Evolutionary conservation across 1,140 invertebrate species (phyloP), one percentile per base, ranked within the genome.

Genomic region (Trichoplusia ni): DNA sequence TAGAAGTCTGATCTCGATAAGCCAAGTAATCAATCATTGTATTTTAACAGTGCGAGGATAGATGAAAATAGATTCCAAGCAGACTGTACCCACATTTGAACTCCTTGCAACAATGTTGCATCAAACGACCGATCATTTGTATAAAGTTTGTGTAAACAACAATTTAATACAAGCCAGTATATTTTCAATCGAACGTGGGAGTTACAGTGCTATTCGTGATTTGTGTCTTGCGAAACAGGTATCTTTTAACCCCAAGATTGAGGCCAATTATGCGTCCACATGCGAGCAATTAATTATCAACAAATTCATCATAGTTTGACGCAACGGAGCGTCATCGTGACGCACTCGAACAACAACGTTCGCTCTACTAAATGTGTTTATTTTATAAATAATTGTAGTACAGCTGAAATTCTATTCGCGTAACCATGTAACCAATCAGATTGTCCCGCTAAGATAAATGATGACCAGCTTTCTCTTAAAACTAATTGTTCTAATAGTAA

Each of bases 401-500:
- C 61, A 65, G 58, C 33, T 60, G 61, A 54, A 64, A 49, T 42
- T 42, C 56, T 54, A 63, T 64, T 69, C 47, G 42, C 47, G 56
- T 65, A 46, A 65, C 64, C 44, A 25, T 64, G 71, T 73, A 65
- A 76, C 77, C 71, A 76, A 82, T 79, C 69, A 64, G 71, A 77
- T 81, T 78, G 78, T 78, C 71, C 60, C 38, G 70, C 61, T 42
- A 75, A 78, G 82, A 84, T 79, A 82, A 86, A 86, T 82, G 73
- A 80, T 76, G 64, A 74, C 44, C 64, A 59, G 76, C 69, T 82
- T 84, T 79, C 75, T 60, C 68, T 81, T 73, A 62, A 81, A 81
- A 86, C 77, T 84, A 85, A 86, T 85, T 71, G 75, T 78, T 75
- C 60, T 77, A 77, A 80, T 84, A 75, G 73, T 86, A 78, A 86